Percentiles rank a stretch among this genome's conserved stretches.
Conservation (phyloP, 2,113 vertebrate genomes). For the Fulica atra region DNA sequence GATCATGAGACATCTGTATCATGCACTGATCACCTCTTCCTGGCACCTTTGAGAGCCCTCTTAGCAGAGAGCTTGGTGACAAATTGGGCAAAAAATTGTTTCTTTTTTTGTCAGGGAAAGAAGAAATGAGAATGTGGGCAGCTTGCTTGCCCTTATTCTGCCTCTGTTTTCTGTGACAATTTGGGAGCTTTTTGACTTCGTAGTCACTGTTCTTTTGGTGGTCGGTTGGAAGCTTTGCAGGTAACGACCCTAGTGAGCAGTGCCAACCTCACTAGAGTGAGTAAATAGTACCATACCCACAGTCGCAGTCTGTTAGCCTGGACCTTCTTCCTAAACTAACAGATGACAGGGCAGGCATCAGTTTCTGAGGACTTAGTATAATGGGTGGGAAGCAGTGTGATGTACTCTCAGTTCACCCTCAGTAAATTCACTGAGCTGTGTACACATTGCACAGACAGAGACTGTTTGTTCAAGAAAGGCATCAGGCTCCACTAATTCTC, state of each 20-base stretch:
- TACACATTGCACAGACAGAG: not conserved
- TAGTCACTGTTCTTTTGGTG: not conserved
- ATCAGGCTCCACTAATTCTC: not conserved
- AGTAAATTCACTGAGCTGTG: not conserved
- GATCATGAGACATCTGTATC: not conserved
- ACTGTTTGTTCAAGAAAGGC: constrained; percentile 9
- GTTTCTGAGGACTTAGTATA: not conserved
- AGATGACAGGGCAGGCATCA: not conserved
- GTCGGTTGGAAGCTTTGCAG: fast-evolving
- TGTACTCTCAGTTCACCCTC: not conserved
- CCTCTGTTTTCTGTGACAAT: not conserved
- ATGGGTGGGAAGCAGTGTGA: not conserved
- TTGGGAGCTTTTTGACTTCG: not conserved
- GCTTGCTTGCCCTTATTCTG: not conserved
- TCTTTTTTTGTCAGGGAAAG: not conserved
- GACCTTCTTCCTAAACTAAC: not conserved
- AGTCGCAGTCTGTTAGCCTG: not conserved
- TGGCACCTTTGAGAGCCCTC: not conserved
- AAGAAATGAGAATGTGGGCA: not conserved
- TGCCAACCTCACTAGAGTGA: not conserved
- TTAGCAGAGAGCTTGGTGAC: not conserved
- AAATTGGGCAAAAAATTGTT: not conserved
- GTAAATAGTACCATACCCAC: not conserved
- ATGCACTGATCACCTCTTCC: not conserved
- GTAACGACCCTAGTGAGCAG: not conserved